Conservation (phyloP, 2,888 invertebrate species). For the Glyphotaelius pellucidus region DNA sequence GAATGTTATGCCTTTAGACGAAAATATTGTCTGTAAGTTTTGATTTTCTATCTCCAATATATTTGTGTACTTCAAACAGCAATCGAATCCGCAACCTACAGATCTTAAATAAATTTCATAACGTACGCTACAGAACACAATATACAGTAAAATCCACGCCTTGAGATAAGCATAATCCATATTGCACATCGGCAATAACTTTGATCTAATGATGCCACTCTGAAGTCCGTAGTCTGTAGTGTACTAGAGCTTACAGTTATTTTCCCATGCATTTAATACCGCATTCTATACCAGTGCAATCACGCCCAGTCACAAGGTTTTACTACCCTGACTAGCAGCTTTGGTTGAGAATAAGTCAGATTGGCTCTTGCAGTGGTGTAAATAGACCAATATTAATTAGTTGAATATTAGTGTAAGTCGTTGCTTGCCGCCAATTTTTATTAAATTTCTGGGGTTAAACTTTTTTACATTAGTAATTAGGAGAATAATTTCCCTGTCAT, state of each 20-base stretch:
- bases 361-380: neutral
- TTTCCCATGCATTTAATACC: conserved; percentile 7
- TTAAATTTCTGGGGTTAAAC: too few species aligned
- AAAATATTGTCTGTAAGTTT: too few species aligned
- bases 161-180: neutral
- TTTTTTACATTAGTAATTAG: too few species aligned
- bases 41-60: neutral
- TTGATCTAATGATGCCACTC: neutral
- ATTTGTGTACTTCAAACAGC: neutral
- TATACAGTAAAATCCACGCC: neutral
- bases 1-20: too few species aligned
- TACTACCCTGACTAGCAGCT: neutral
- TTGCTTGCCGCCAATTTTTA: neutral
- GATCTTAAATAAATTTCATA: neutral
- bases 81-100: neutral
- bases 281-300: neutral
- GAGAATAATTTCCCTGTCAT: too few species aligned
- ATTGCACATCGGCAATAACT: neutral
- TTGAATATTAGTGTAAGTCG: neutral
- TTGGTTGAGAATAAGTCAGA: neutral
- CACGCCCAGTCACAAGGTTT: neutral
- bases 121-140: neutral
- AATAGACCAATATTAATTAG: neutral
- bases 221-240: neutral
- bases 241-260: neutral